Conservation (phyloP, 2,113 vertebrate species). For the Martes martes region DNA sequence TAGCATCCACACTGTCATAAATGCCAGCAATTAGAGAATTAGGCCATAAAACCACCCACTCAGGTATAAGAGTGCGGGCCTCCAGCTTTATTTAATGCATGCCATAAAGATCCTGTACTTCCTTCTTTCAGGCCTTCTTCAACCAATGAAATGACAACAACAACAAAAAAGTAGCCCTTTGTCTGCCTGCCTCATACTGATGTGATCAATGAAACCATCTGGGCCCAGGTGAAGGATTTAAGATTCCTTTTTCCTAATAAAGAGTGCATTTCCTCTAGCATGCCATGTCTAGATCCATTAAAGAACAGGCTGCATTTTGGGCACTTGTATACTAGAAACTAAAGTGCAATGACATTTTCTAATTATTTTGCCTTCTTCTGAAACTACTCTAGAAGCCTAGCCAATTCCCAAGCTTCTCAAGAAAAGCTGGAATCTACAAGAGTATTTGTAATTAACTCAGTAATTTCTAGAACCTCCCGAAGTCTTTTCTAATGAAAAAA, state of each 20-base stretch:
- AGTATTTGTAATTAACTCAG: constrained; percentile 18
- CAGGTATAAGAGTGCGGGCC: constrained; percentile 65
- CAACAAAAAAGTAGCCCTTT: constrained; percentile 49
- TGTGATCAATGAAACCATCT: constrained; percentile 31
- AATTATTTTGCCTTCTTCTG: not conserved
- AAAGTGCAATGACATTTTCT: not conserved
- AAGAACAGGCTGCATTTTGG: not conserved
- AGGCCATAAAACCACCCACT: constrained; percentile 77
- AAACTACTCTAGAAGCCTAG: constrained; percentile 6
- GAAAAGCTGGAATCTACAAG: constrained; percentile 24
- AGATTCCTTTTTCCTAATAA: not conserved
- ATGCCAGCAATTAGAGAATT: constrained; percentile 73
- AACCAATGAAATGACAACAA: constrained; percentile 56
- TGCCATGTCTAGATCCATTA: not conserved
- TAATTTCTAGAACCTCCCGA: not conserved
- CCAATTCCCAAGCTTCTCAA: constrained; percentile 1
- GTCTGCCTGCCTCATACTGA: not conserved
- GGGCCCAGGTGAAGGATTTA: constrained; percentile 1
- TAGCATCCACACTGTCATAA: constrained; percentile 70
- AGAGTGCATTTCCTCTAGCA: not conserved
- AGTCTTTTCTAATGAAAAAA: constrained; percentile 36
- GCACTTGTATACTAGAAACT: not conserved
- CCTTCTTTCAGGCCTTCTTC: constrained; percentile 51
- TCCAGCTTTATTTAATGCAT: constrained; percentile 59
- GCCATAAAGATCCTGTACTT: constrained; percentile 65